Evolutionary conservation across 2,888 invertebrate genomes (phyloP).

Genomic region (Amaurobius ferox): DNA sequence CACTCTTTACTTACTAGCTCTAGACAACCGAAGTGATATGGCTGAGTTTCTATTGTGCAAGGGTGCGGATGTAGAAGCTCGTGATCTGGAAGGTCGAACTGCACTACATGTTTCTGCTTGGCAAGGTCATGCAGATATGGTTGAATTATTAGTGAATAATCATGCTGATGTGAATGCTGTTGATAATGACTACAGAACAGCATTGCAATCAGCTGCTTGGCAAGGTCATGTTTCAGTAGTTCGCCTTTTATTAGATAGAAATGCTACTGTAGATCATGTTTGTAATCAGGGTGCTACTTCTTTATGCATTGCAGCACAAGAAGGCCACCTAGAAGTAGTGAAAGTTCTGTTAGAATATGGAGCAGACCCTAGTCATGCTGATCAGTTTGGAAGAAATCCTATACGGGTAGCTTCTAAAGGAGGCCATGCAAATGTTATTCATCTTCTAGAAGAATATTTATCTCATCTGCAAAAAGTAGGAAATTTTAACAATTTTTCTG

Average conservation of each 20-base stretch:
- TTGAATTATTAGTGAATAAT: conserved; percentile 88
- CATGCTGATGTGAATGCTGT: conserved; percentile 91
- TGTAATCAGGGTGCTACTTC: conserved; percentile 95
- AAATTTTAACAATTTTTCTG: conserved; percentile 47
- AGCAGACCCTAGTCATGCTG: conserved; percentile 79
- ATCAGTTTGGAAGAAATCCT: conserved; percentile 79
- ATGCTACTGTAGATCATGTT: conserved; percentile 88
- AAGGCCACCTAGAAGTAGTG: conserved; percentile 95
- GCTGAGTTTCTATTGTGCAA: conserved; percentile 71
- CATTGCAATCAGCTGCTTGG: conserved; percentile 96
- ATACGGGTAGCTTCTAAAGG: conserved; percentile 93
- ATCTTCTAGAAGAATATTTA: conserved; percentile 67
- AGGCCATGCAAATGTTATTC: conserved; percentile 83
- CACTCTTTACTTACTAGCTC: conserved; percentile 91
- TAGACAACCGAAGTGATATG: conserved; percentile 77
- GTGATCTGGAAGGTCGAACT: conserved; percentile 93
- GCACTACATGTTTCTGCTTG: conserved; percentile 93
- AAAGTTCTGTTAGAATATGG: conserved; percentile 80
- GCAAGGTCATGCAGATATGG: conserved; percentile 97
- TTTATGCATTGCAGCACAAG: conserved; percentile 94
- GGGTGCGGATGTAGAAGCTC: conserved; percentile 87
- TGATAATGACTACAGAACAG: conserved; percentile 91
- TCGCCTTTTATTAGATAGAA: conserved; percentile 84
- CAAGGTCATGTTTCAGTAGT: conserved; percentile 93
- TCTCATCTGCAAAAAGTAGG: conserved; percentile 52